Percentiles rank a stretch among this genome's conserved stretches.
phyloP scores from a whole-genome alignment of 2,888 invertebrate species.

The Notodonta dromedarius region DNA sequence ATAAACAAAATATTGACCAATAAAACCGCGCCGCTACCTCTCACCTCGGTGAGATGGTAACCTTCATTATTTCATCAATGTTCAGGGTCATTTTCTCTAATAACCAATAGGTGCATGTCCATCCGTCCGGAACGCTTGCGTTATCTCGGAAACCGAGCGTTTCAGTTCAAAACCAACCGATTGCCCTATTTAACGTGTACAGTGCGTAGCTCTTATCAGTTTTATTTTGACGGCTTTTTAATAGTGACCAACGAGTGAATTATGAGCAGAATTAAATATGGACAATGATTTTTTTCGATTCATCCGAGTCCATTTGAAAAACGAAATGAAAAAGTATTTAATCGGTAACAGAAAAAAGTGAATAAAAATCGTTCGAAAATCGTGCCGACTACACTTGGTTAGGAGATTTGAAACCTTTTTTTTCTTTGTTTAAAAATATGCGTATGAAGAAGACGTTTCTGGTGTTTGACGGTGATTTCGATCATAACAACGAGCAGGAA shows the following conservation, averaged over 20 bases:
- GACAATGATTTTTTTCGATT: background rate
- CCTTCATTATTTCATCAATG: constrained; percentile 14
- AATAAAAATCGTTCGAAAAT: background rate
- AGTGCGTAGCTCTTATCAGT: constrained; percentile 9
- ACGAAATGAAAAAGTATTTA: background rate
- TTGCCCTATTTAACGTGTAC: constrained; percentile 30
- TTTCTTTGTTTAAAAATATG: constrained; percentile 52
- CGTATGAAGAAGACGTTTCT: constrained; percentile 69
- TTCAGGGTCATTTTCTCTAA: constrained; percentile 28
- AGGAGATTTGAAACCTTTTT: background rate
- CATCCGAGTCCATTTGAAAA: too few relatives aligned
- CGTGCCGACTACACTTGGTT: background rate
- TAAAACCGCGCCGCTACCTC: too few relatives aligned
- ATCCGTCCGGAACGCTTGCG: constrained; percentile 47
- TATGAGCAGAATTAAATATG: background rate
- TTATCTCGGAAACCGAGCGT: constrained; percentile 39
- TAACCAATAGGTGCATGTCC: constrained; percentile 44
- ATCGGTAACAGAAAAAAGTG: background rate
- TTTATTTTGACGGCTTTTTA: background rate
- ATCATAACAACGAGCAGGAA: constrained; percentile 46
- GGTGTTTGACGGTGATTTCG: constrained; percentile 57
- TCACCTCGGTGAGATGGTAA: background rate
- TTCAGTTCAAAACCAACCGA: constrained; percentile 34
- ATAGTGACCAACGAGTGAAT: background rate
- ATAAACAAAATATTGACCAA: too few relatives aligned